Evolutionary conservation across 2,888 invertebrate species (phyloP).

Genomic region (Lithophane leautieri): DNA sequence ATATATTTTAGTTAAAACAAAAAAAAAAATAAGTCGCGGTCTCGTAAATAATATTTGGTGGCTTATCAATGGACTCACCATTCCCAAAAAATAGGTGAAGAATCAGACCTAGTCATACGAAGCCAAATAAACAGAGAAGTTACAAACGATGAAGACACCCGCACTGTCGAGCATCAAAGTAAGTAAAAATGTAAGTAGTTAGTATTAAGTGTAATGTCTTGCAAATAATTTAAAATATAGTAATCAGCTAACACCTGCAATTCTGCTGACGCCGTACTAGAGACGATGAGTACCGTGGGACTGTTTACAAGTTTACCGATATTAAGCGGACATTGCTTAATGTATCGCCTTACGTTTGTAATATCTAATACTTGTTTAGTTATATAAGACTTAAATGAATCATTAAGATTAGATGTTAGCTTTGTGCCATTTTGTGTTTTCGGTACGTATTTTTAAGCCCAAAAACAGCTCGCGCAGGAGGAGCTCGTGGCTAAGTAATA

Average conservation of each 20-base stretch:
- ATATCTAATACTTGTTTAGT: background rate
- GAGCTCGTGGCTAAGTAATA: too few relatives aligned
- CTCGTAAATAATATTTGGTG: too few relatives aligned
- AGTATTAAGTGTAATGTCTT: conserved; percentile 12
- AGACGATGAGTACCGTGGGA: conserved; percentile 72
- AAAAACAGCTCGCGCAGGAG: too few relatives aligned
- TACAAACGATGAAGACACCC: background rate
- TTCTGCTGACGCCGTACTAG: conserved; percentile 68
- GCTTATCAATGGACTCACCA: too few relatives aligned
- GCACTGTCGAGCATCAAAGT: background rate
- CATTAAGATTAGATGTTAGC: background rate
- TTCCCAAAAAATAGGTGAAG: too few relatives aligned
- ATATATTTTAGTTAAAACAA: too few relatives aligned
- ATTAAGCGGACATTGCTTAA: conserved; percentile 35
- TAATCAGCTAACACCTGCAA: conserved; percentile 75
- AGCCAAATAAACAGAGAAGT: background rate
- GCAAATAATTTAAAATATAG: conserved; percentile 36
- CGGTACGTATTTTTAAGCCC: too few relatives aligned
- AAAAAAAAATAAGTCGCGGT: too few relatives aligned
- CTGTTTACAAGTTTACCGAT: conserved; percentile 63
- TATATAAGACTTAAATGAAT: background rate
- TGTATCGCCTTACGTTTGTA: conserved; percentile 31
- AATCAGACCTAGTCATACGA: background rate
- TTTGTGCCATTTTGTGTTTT: too few relatives aligned
- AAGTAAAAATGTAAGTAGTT: background rate